Evolutionary conservation across 2,888 invertebrate species (phyloP), one percentile per base, ranked within the genome.

Genomic region (Pogonocherus hispidulus): DNA sequence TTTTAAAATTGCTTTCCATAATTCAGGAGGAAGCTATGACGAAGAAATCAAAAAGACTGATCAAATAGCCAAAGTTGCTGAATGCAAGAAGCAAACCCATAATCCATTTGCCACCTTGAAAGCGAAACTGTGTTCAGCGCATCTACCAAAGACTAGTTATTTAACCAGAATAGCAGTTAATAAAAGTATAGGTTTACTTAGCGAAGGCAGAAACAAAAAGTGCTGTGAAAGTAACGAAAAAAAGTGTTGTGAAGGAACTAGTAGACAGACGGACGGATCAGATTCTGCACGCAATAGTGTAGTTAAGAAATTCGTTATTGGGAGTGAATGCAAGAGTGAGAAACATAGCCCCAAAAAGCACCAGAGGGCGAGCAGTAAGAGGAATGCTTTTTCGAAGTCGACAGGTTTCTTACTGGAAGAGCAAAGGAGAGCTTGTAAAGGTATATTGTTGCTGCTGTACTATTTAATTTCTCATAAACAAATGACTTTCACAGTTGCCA

Each of bases 81-180:
- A 79, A 59, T 76, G 76, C 71, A 82, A 81, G 67, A 82, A 81
- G 70, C 81, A 82, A 79, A 82, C 79, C 67, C 82, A 83, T 71
- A 85, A 84, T 75, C 83, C 85, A 16, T 85, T 86, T 69, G 84
- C 86, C 47, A 83, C 83, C 60, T 74, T 86, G 47, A 86, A 85
- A 78, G 84, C 85, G 14, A 86, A 86, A 81, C 75, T 86, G 76
- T 86, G 86, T 80, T 86, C 86, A 72, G 84, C 86, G 44, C 86
- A 86, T 77, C 76, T 86, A 74, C 84, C 86, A 66, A 86, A 85
- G 78, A 82, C 84, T 56, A 81, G 82, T 73, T 85, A 85, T 76
- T 76, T 86, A 67, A 84, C 85, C 2, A 81, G 83, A 74, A 81
- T 86, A 72, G 86, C 86, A 35, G 84, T 86, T 19, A 86, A 86